Percentiles rank a stretch among this genome's conserved stretches.
Conservation (phyloP, 2,888 invertebrate genomes). For the Deilephila porcellus region DNA sequence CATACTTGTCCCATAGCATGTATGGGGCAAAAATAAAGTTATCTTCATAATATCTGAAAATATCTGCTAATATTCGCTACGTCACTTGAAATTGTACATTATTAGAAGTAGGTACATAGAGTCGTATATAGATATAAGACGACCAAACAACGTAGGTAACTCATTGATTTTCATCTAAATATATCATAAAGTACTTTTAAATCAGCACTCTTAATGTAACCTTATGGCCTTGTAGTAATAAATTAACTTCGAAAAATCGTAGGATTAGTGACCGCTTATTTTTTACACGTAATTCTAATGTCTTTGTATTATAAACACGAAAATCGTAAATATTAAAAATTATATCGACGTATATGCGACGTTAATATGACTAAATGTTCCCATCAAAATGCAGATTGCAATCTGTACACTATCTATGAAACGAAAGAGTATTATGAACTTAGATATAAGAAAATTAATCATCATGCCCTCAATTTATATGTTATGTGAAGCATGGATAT, state of each 20-base stretch:
- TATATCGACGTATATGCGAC: not conserved
- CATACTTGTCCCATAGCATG: no score
- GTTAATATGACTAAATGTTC: no score
- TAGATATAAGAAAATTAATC: no score
- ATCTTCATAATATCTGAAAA: no score
- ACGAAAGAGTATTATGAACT: no score
- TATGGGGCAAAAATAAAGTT: no score
- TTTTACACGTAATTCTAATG: slow-evolving; percentile 35
- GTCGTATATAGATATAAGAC: slow-evolving; percentile 3
- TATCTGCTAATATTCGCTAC: slow-evolving; percentile 28
- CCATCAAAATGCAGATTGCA: no score
- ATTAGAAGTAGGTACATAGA: slow-evolving; percentile 14
- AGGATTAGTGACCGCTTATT: slow-evolving; percentile 41
- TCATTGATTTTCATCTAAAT: slow-evolving; percentile 19
- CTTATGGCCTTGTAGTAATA: slow-evolving; percentile 50
- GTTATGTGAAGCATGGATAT: no score
- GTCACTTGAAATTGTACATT: slow-evolving; percentile 8
- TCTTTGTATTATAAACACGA: slow-evolving; percentile 18
- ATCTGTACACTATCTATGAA: no score
- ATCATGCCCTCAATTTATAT: no score
- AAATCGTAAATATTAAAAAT: not conserved
- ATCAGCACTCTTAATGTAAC: slow-evolving; percentile 31
- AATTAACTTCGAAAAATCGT: slow-evolving; percentile 32
- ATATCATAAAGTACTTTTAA: slow-evolving; percentile 15
- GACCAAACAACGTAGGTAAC: slow-evolving; percentile 20